Evolutionary conservation across 1,140 invertebrate genomes (phyloP).

Genomic region (Gryon sp.): DNA sequence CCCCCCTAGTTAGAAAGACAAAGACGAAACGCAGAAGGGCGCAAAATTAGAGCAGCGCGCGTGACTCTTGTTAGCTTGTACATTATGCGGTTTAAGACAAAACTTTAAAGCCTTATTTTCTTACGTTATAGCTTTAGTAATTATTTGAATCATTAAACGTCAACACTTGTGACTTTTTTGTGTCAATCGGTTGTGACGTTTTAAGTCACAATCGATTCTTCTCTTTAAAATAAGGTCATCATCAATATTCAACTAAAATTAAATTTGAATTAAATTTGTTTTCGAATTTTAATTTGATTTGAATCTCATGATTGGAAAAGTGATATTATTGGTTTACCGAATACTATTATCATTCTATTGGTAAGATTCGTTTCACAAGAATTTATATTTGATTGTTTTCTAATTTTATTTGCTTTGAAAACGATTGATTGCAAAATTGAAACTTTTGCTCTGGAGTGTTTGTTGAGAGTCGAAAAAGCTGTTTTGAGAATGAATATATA

Average conservation of each 20-base stretch:
- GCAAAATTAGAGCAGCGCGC: conserved; percentile 46
- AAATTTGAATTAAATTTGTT: too few relatives aligned
- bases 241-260: too few relatives aligned
- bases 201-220: conserved; percentile 11
- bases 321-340: conserved; percentile 1
- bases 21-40: conserved; percentile 50
- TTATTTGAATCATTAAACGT: conserved; percentile 65
- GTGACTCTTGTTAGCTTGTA: conserved; percentile 53
- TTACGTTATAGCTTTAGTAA: conserved; percentile 64
- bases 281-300: too few relatives aligned
- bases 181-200: conserved; percentile 34
- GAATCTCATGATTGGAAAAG: conserved; percentile 1
- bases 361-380: too few relatives aligned
- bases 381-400: too few relatives aligned
- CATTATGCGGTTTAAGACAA: conserved; percentile 53
- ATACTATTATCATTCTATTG: too few relatives aligned
- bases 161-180: conserved; percentile 4
- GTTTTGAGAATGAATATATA: too few relatives aligned
- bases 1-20: conserved; percentile 55
- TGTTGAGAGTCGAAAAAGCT: too few relatives aligned
- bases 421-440: too few relatives aligned
- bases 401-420: too few relatives aligned
- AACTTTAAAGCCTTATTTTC: conserved; percentile 62
- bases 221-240: too few relatives aligned
- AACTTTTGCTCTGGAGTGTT: too few relatives aligned